Conservation (phyloP, 2,888 invertebrate genomes). For the Brachycybe producta region DNA sequence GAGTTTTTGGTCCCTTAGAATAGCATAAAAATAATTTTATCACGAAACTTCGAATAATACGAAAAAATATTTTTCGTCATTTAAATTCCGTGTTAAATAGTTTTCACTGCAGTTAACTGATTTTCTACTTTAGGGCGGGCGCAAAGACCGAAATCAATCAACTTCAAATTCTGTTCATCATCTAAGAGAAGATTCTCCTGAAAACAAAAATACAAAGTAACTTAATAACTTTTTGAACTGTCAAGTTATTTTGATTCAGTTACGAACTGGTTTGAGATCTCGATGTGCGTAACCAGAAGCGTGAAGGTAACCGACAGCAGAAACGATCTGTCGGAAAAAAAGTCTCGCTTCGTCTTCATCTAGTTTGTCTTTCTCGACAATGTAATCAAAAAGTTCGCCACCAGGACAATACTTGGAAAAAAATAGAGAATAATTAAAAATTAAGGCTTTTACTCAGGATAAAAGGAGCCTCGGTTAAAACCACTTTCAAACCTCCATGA, state of each 20-base stretch:
- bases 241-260: neutral
- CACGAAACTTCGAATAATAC: too few species aligned
- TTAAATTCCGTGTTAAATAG: neutral
- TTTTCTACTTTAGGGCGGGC: conserved; percentile 44
- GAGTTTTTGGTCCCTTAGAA: too few species aligned
- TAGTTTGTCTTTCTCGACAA: conserved; percentile 57
- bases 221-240: neutral
- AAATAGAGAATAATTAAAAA: conserved; percentile 14
- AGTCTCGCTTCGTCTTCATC: conserved; percentile 56
- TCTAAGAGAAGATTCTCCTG: conserved; percentile 67
- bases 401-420: conserved; percentile 54
- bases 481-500: conserved; percentile 49
- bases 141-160: conserved; percentile 73
- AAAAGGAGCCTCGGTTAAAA: conserved; percentile 10
- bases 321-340: conserved; percentile 63
- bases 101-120: conserved; percentile 4
- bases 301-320: conserved; percentile 65
- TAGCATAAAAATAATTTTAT: too few species aligned
- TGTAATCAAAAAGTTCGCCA: conserved; percentile 73
- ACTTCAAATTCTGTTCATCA: conserved; percentile 55
- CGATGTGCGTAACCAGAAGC: conserved; percentile 61
- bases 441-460: neutral
- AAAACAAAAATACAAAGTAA: conserved; percentile 23
- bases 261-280: conserved; percentile 63
- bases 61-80: too few species aligned